Percentiles rank a stretch among this genome's conserved stretches.
These are phyloP conservation scores for Pseudorectes ferrugineus DNA, from an alignment of 2,113 vertebrate species.

Conservation along the genomic window DNA sequence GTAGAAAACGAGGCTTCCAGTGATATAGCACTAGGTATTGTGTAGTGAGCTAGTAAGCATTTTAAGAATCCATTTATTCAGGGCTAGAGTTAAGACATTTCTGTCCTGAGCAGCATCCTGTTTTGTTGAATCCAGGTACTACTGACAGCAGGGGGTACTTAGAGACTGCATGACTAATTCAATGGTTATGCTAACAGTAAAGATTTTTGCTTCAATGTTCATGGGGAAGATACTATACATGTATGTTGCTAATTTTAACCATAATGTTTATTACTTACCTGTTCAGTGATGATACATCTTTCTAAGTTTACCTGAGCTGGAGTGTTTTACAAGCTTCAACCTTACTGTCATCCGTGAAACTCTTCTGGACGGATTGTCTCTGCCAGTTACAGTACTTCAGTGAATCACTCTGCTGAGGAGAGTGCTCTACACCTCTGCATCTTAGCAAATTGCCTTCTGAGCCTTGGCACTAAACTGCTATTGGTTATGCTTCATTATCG, in stretches of 20 bases:
- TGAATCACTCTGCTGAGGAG: constrained; percentile 7
- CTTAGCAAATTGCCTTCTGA: constrained; percentile 42
- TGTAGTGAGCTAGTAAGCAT: constrained; percentile 36
- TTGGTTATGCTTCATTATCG: constrained; percentile 61
- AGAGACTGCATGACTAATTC: neutral
- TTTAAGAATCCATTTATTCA: constrained; percentile 49
- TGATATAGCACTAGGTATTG: constrained; percentile 3
- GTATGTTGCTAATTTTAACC: neutral
- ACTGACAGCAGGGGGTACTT: neutral
- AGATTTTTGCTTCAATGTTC: neutral
- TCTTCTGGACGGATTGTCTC: neutral
- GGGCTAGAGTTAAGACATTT: neutral
- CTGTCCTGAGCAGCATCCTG: constrained; percentile 25
- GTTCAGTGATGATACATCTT: neutral
- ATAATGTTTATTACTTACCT: neutral
- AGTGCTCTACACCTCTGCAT: constrained; percentile 23
- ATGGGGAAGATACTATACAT: neutral
- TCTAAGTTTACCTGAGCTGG: neutral
- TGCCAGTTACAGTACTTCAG: neutral
- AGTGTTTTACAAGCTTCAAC: neutral
- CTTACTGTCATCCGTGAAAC: neutral
- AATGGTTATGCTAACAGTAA: neutral
- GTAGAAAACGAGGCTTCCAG: neutral
- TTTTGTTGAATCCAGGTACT: constrained; percentile 10
- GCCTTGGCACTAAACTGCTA: constrained; percentile 9